A percentile compares a stretch with the other conserved stretches of the same genome.
These are phyloP conservation scores for Thereva unica DNA, from an alignment of 2,888 invertebrate genomes.

Conservation along the genomic window DNA sequence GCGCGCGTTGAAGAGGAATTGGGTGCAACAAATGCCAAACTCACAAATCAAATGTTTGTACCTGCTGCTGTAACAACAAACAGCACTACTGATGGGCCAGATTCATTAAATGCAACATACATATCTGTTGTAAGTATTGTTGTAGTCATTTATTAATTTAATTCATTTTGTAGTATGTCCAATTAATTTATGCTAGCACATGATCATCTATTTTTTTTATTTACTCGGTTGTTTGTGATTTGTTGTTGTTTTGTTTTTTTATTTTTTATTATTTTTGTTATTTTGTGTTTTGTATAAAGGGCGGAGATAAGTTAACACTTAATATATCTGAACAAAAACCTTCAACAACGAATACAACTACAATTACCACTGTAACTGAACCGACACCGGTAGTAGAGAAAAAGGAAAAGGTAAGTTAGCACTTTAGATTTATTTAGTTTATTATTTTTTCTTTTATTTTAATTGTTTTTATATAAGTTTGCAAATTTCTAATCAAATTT, in stretches of 20 bases:
- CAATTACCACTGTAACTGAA: slow-evolving; percentile 40
- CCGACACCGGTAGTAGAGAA: slow-evolving; percentile 26
- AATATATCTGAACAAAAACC: slow-evolving; percentile 64
- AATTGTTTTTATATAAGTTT: too few species aligned
- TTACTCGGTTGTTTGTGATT: neutral
- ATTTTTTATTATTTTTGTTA: slow-evolving; percentile 8
- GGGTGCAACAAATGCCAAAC: slow-evolving; percentile 57
- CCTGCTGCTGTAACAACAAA: slow-evolving; percentile 56
- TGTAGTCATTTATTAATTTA: neutral
- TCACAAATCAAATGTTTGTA: slow-evolving; percentile 66
- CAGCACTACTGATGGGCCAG: slow-evolving; percentile 54
- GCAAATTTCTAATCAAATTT: too few species aligned
- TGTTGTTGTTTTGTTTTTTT: slow-evolving; percentile 1
- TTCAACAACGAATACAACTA: slow-evolving; percentile 46
- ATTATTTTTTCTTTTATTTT: neutral
- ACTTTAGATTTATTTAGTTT: slow-evolving; percentile 3
- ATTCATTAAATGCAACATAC: slow-evolving; percentile 68
- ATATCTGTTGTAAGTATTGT: slow-evolving; percentile 72
- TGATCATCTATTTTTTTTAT: too few species aligned
- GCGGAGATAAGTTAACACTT: slow-evolving; percentile 71
- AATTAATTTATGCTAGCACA: neutral
- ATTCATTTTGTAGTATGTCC: neutral
- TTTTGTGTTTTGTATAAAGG: slow-evolving; percentile 56
- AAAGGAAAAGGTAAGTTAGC: slow-evolving; percentile 35
- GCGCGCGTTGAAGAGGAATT: slow-evolving; percentile 72